Percentiles rank a stretch among this genome's conserved stretches.
These are phyloP conservation scores for Geophilus truncorum DNA, from an alignment of 2,888 invertebrate species.

Conservation along the genomic window DNA sequence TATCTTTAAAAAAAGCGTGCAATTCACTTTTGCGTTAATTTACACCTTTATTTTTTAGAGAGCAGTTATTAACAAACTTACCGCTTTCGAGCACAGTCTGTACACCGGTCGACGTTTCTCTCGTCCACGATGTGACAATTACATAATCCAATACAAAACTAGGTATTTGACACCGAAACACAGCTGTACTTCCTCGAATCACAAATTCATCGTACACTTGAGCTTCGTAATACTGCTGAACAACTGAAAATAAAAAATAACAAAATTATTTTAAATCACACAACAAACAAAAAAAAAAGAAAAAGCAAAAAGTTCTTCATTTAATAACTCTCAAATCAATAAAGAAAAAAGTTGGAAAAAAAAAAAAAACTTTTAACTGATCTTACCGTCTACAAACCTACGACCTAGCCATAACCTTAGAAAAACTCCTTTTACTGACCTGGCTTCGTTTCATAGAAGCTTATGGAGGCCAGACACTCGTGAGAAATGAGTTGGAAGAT, in stretches of 20 bases:
- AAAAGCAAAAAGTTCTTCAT: not conserved
- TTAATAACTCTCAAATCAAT: not conserved
- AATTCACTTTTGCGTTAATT: too few relatives aligned
- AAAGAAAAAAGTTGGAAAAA: not conserved
- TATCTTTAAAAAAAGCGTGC: too few relatives aligned
- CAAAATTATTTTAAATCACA: not conserved
- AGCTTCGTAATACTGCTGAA: conserved; percentile 44
- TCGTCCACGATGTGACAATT: conserved; percentile 40
- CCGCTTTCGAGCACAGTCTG: conserved; percentile 33
- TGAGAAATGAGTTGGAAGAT: conserved; percentile 27
- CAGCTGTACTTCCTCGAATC: conserved; percentile 47
- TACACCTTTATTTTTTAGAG: too few relatives aligned
- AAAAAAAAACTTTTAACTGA: not conserved
- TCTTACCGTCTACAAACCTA: not conserved
- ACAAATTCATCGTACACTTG: conserved; percentile 46
- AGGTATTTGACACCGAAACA: conserved; percentile 46
- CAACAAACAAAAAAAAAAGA: not conserved
- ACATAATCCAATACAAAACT: conserved; percentile 40
- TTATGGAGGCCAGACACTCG: conserved; percentile 3
- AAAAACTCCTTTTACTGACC: not conserved
- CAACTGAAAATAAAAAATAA: conserved; percentile 36
- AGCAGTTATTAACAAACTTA: too few relatives aligned
- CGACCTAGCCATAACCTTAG: not conserved
- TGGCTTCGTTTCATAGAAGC: not conserved
- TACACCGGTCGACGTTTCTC: conserved; percentile 29